Evolutionary conservation across 2,797 vertebrate species (phyloP).

Genomic region (Darevskia nairensis): DNA sequence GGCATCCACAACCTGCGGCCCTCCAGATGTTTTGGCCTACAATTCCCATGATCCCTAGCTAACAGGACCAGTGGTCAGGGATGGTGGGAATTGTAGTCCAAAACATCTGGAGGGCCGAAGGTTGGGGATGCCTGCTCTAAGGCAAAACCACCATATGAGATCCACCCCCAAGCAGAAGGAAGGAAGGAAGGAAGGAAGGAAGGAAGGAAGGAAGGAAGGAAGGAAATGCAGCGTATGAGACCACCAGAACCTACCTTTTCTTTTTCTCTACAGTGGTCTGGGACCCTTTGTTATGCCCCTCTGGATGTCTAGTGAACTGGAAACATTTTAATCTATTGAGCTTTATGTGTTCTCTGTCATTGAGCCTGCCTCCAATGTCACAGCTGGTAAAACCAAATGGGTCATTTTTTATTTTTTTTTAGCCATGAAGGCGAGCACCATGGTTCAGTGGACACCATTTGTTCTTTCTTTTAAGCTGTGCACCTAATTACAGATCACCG

Average conservation of each 20-base stretch:
- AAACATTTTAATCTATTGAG: slow-evolving; percentile 64
- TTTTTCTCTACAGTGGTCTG: not conserved
- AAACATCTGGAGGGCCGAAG: too few relatives aligned
- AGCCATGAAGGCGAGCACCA: slow-evolving; percentile 76
- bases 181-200: too few relatives aligned
- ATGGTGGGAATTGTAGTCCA: too few relatives aligned
- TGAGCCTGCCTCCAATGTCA: slow-evolving; percentile 76
- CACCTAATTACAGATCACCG: slow-evolving; percentile 75
- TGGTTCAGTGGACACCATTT: slow-evolving; percentile 76
- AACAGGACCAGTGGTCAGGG: too few relatives aligned
- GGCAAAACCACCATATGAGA: not conserved
- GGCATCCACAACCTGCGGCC: too few relatives aligned
- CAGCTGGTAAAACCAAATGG: slow-evolving; percentile 82
- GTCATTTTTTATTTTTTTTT: slow-evolving; percentile 71
- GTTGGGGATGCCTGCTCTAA: too few relatives aligned
- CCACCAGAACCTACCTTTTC: not conserved
- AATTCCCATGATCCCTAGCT: too few relatives aligned
- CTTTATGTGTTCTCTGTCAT: slow-evolving; percentile 70
- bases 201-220: not conserved
- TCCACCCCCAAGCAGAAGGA: not conserved
- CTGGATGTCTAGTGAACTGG: not conserved
- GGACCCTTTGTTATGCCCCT: too few relatives aligned
- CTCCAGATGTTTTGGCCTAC: too few relatives aligned
- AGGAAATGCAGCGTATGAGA: not conserved
- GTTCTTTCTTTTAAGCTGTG: slow-evolving; percentile 67